Conservation (phyloP, 2,888 invertebrate species). For the Hecatera dysodea region DNA sequence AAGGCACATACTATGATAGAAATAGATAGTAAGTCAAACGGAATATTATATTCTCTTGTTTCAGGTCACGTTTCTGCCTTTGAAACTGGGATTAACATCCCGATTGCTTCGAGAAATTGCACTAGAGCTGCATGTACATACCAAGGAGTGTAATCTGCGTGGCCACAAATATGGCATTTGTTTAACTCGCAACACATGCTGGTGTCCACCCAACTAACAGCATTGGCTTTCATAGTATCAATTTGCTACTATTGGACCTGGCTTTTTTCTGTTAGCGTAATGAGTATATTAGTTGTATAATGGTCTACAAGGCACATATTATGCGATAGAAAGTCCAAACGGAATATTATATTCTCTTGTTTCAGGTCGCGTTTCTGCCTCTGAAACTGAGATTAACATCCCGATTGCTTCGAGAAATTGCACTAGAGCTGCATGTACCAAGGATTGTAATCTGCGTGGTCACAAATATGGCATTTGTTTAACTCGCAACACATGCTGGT, state of each 20-base stretch:
- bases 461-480: neutral
- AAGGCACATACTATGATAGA: neutral
- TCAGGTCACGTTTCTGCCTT: neutral
- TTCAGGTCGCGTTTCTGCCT: neutral
- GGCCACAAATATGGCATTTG: conserved; percentile 10
- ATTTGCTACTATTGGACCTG: no score
- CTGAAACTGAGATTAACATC: neutral
- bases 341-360: neutral
- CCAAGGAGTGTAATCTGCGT: neutral
- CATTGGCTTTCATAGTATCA: no score
- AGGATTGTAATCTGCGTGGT: neutral
- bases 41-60: neutral
- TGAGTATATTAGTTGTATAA: no score
- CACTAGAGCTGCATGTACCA: neutral
- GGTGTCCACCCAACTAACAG: no score
- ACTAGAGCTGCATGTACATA: neutral
- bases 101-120: neutral
- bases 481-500: no score
- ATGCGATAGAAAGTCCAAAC: neutral
- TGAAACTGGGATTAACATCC: neutral
- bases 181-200: no score
- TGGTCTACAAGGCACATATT: neutral
- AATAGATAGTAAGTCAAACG: neutral
- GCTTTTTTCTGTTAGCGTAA: no score
- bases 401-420: conserved; percentile 4